Base-by-base conservation (phyloP, 2,113 vertebrate species). In the Lepus europaeus region DNA sequence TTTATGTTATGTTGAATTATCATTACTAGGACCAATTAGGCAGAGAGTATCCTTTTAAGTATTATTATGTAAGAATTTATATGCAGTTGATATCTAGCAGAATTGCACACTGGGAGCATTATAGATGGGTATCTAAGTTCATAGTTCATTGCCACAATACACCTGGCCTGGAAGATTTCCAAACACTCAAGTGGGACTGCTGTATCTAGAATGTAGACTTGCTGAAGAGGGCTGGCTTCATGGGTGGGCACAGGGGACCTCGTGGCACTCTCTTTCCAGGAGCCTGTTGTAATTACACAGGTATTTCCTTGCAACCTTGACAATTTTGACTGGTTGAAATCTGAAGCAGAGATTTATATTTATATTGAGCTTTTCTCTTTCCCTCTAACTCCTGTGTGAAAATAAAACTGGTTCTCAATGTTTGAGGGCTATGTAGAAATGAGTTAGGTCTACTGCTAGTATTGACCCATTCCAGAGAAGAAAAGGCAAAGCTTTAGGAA, bases 401-500 rank as follows among this genome's bases (percentile, higher is more conserved):
- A 86, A 53, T 39, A 82, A 94, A 94, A 70, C 78, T 17, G 64
- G 27, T 45, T 20, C 11, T 84, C 45, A 85, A 89, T 92, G 12
- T 91, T 93, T 69, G 79, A 83, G 83, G 14, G 33, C 39, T 85
- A 69, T 86, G 74, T 90, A 79, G 80, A 95, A 27, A 86, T 9
- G 59, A 84, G 23, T 61, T 81, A 95, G 77, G 14, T 82, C 17
- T 82, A 85, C 72, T 61, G 73, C 10, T 90, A 22, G 4, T 45
- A 72, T 23, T 64, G 39, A 25, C 14, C 23, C 11, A 25, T n/a
- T 25, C 29, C 53, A 90, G 13, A 81, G 14, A 5, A 78, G 14
- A n/a, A 70, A 72, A 90, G 29, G 33, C 17, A 31, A 49, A 91
- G 1, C 1, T 22, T 39, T 56, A 36, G 59, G 68, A 36, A 33